phyloP scores from a whole-genome alignment of 1,140 invertebrate species.

The Myzus persicae region DNA sequence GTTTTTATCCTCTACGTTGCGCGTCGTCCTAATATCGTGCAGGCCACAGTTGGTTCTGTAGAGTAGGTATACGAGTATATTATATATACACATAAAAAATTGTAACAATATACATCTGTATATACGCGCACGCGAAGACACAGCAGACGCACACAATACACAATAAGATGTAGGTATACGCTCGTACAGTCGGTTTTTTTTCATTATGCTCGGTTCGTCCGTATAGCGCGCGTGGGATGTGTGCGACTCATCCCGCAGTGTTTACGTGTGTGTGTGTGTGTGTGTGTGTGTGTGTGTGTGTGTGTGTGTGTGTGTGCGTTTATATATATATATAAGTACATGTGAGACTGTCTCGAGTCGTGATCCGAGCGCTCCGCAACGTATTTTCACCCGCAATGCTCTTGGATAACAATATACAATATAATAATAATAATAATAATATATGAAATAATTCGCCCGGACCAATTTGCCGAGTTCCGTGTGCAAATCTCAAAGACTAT shows the following conservation, averaged over 20 bases:
- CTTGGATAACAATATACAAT: not conserved
- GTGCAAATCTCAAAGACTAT: not conserved
- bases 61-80: not conserved
- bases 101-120: slow-evolving; percentile 2
- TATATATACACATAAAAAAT: not conserved
- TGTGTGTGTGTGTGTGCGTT: not conserved
- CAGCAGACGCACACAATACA: not conserved
- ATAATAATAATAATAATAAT: not conserved
- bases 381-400: slow-evolving; percentile 34
- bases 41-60: not conserved
- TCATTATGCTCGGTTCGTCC: not conserved
- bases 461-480: slow-evolving; percentile 45
- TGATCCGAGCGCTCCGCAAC: not conserved
- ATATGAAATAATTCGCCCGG: slow-evolving; percentile 17
- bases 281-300: not conserved
- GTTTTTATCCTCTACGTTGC: slow-evolving; percentile 1
- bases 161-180: not conserved
- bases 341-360: slow-evolving; percentile 10
- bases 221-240: not conserved
- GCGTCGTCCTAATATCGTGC: not conserved
- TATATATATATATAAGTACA: not conserved
- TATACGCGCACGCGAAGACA: not conserved
- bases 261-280: not conserved
- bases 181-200: not conserved
- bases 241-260: not conserved